Evolutionary conservation across 2,888 invertebrate species (phyloP).

Genomic region (Phaedon cochleariae): DNA sequence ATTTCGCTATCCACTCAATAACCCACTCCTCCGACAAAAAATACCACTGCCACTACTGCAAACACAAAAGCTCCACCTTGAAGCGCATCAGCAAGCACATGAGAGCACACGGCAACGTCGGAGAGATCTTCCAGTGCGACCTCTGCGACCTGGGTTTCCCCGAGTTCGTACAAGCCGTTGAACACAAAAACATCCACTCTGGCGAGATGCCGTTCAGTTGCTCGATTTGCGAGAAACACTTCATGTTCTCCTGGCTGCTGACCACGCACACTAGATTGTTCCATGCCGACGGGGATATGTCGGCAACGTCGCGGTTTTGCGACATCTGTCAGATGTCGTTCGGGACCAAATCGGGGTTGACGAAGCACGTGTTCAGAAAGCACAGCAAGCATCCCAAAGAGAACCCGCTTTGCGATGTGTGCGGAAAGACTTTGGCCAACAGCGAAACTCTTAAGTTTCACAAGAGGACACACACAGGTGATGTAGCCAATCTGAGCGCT

Average conservation of each 20-base stretch:
- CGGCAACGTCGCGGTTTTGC: conserved; percentile 30
- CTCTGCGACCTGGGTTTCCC: conserved; percentile 38
- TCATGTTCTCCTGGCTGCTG: conserved; percentile 52
- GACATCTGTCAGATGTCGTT: conserved; percentile 41
- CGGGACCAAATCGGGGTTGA: conserved; percentile 44
- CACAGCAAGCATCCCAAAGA: conserved; percentile 42
- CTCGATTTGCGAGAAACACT: conserved; percentile 62
- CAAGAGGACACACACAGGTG: conserved; percentile 48
- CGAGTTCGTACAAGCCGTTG: conserved; percentile 43
- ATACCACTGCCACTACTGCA: conserved; percentile 55
- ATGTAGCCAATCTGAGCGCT: no score
- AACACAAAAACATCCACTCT: conserved; percentile 55
- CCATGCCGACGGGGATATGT: conserved; percentile 27
- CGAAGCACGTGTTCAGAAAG: conserved; percentile 45
- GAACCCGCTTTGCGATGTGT: conserved; percentile 57
- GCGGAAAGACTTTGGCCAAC: conserved; percentile 53
- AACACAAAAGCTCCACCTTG: conserved; percentile 45
- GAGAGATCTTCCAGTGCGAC: conserved; percentile 34
- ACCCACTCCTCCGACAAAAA: conserved; percentile 51
- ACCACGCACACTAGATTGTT: conserved; percentile 61
- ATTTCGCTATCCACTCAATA: conserved; percentile 55
- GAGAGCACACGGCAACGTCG: conserved; percentile 36
- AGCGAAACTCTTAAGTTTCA: conserved; percentile 53
- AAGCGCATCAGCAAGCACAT: conserved; percentile 46
- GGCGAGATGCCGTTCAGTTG: conserved; percentile 55